These are phyloP conservation scores for Dendrocopos noguchii DNA, from an alignment of 2,113 vertebrate species.

Conservation along the genomic window DNA sequence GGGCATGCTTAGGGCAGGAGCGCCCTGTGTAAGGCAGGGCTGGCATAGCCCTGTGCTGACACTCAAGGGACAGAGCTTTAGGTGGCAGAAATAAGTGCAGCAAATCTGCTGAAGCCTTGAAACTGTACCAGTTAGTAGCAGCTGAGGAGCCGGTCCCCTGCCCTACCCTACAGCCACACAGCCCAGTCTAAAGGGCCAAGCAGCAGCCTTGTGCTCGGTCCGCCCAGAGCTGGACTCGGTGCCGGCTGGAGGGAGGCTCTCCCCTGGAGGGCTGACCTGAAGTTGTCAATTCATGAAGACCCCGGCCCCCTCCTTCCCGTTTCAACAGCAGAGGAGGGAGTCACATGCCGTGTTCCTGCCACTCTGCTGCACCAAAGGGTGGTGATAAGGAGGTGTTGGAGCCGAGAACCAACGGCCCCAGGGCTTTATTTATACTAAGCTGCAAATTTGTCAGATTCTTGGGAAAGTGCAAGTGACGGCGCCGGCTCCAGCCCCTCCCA, in stretches of 20 bases:
- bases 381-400: conserved; percentile 88
- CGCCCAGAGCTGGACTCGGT: background rate
- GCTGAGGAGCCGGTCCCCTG: background rate
- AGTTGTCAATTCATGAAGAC: background rate
- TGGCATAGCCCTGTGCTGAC: background rate
- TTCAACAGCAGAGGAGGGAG: background rate
- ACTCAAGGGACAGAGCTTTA: background rate
- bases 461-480: conserved; percentile 66
- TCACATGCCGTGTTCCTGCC: conserved; percentile 79
- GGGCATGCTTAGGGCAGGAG: background rate
- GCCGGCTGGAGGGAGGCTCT: background rate
- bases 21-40: background rate
- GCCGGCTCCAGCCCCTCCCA: conserved; percentile 21
- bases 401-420: conserved; percentile 82
- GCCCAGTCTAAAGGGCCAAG: rapidly evolving
- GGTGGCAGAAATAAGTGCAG: background rate
- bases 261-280: background rate
- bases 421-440: conserved; percentile 74
- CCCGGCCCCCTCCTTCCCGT: background rate
- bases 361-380: conserved; percentile 64
- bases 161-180: background rate
- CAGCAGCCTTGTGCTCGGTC: background rate
- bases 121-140: background rate
- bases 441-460: conserved; percentile 74
- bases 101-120: background rate